Evolutionary conservation across 2,797 vertebrate genomes (phyloP), one percentile per base, ranked within the genome.

Genomic region (Tauraco hartlaubi): DNA sequence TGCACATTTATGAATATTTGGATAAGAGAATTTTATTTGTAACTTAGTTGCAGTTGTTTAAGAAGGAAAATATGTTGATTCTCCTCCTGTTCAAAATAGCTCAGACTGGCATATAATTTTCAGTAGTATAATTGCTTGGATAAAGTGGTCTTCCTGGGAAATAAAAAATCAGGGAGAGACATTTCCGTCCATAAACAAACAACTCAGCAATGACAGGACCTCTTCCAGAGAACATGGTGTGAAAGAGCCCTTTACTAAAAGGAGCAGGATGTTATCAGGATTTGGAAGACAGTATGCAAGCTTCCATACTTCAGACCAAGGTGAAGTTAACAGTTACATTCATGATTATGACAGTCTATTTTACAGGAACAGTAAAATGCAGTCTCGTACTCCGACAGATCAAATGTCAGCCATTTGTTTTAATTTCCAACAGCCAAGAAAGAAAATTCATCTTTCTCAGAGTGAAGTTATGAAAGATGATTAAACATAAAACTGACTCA

Each of bases 401-500:
- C 35, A 83, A 92, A 76, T 63, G 37, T 71, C 79, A 92, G 37
- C 11, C 61, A 64, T 71, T 94, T 88, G 59, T 85, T 94, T 79
- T 71, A 9, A 63, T 80, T 94, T 71, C 15, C 58, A 79, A 29
- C 9, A 82, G 44, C 15, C 35, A 37, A 68, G 58, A 81, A 72
- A 86, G 54, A 68, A 78, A 93, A 92, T 52, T 55, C 2, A 48
- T 31, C 62, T 37, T 76, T 61, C 37, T 62, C 22, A 69, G 85
- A 54, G 19, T 35, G 46, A 92, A 56, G 31, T 43, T 61, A 48
- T 49, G 59, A 78, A 87, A 73, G 21, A 81, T 9, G 26, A 39
- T n/a, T 20, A 58, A 16, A 46, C 2, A 12, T 25, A 63, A 84
- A 81, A 79, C 31, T 44, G n/a, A 61, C 29, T 52, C 37, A 85